Evolutionary conservation across 2,888 invertebrate genomes (phyloP).

Genomic region (Dynastes maya): DNA sequence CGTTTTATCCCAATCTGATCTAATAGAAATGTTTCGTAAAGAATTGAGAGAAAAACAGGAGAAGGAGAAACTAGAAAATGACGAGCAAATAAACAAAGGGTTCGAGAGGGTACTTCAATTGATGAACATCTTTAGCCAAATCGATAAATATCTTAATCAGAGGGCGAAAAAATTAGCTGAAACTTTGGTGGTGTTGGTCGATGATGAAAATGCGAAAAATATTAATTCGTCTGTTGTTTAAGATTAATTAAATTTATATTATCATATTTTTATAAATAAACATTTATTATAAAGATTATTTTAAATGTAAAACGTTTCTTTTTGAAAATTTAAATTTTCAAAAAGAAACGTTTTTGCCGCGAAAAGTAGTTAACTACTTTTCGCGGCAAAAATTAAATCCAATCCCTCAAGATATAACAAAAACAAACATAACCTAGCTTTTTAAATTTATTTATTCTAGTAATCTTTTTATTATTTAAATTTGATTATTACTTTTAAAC

Average conservation of each 20-base stretch:
- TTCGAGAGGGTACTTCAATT: conserved; percentile 4
- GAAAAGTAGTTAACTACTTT: not conserved
- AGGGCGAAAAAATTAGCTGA: not conserved
- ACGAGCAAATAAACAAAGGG: not conserved
- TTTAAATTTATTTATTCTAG: not conserved
- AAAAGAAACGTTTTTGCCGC: too few relatives aligned
- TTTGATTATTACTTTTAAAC: conserved; percentile 22
- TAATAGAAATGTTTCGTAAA: not conserved
- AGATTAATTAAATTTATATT: too few relatives aligned
- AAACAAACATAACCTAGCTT: not conserved
- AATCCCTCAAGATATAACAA: not conserved
- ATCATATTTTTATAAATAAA: too few relatives aligned
- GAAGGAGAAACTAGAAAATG: not conserved
- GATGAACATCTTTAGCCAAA: not conserved
- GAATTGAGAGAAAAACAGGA: not conserved
- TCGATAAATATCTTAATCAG: not conserved
- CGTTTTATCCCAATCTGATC: not conserved
- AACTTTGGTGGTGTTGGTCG: conserved; percentile 7
- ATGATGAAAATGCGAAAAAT: not conserved
- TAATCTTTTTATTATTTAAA: not conserved
- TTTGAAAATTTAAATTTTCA: too few relatives aligned
- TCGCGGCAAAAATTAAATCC: not conserved
- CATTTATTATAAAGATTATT: too few relatives aligned
- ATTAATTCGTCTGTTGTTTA: too few relatives aligned
- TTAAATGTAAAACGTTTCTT: too few relatives aligned